Base-by-base conservation (phyloP, 1,140 invertebrate genomes). In the Eciton burchellii region DNA sequence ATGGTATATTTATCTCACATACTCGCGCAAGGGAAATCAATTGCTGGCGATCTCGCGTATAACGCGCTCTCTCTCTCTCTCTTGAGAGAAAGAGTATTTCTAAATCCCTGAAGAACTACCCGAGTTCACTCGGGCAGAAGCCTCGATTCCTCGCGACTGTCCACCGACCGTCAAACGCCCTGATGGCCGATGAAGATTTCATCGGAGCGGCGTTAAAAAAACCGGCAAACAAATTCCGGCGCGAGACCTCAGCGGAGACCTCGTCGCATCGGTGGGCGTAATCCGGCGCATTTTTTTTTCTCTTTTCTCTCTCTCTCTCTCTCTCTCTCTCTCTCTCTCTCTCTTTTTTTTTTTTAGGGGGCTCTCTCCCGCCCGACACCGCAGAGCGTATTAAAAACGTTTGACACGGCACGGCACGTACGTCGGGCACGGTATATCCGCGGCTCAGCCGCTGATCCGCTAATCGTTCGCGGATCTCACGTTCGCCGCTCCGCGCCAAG, bases 391-490 rank as follows among this genome's bases (percentile, higher is more conserved):
- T n/a, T n/a, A n/a, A n/a, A n/a, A n/a, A n/a, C n/a, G 11, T 68
- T 66, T 56, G 74, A 77, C 74, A 29, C 43, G 16, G 63, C 66
- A 68, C 24, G 35, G 26, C 41, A n/a, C 21, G 47, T 52, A 14
- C 47, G 35, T n/a, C 62, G 60, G 68, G 24, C 6, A 35, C n/a
- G 35, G 35, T 45, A 56, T 35, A 62, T 41, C 29, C 43, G 74
- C 24, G 29, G 52, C 14, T 49, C 26, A 12, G 3, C n/a, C 63
- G 35, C 24, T 87, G 84, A 84, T 86, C 74, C 68, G 52, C 54
- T 87, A 87, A 87, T 85, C 84, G 81, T 85, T 19, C 66, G 72
- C 47, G 41, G 47, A 85, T 82, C 85, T 85, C 72, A 66, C 45
- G 11, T 35, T 0, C 11, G 8, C 1, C 11, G 8, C 14, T n/a